Conservation (phyloP, 2,797 vertebrate species). For the Kryptopterus vitreolus region DNA sequence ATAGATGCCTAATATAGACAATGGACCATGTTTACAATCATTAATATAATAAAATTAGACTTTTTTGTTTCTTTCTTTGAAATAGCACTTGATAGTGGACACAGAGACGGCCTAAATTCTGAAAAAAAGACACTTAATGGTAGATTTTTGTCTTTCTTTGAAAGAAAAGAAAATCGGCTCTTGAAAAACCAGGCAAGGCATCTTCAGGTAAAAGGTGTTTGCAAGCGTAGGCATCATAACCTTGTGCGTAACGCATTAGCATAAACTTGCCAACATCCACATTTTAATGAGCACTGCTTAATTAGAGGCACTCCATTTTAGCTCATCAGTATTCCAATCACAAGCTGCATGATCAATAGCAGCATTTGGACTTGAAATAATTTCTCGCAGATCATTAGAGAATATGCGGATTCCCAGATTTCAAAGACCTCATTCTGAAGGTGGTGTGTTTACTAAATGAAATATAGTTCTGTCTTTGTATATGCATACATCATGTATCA, state of each 20-base stretch:
- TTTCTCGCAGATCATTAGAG: slow-evolving; percentile 25
- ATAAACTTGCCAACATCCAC: slow-evolving; percentile 35
- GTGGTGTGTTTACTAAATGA: background rate
- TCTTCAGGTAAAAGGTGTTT: background rate
- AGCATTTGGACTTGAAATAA: slow-evolving; percentile 22
- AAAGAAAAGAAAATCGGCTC: background rate
- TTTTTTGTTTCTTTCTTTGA: background rate
- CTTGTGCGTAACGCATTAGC: slow-evolving; percentile 23
- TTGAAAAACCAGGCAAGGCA: background rate
- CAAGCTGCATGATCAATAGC: slow-evolving; percentile 39
- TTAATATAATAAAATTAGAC: no score
- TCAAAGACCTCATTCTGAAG: background rate
- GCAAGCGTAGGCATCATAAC: background rate
- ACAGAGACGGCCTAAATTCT: background rate
- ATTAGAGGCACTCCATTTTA: slow-evolving; percentile 35
- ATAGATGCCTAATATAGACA: background rate
- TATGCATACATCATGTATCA: background rate
- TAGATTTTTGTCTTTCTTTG: background rate
- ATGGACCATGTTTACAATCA: background rate
- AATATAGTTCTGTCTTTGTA: background rate
- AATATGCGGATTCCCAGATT: slow-evolving; percentile 7
- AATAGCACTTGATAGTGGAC: background rate
- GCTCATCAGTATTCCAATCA: slow-evolving; percentile 41
- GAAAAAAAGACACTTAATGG: no score
- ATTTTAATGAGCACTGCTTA: slow-evolving; percentile 42